Conservation (phyloP, 2,888 invertebrate species). For the Acleris laterana region DNA sequence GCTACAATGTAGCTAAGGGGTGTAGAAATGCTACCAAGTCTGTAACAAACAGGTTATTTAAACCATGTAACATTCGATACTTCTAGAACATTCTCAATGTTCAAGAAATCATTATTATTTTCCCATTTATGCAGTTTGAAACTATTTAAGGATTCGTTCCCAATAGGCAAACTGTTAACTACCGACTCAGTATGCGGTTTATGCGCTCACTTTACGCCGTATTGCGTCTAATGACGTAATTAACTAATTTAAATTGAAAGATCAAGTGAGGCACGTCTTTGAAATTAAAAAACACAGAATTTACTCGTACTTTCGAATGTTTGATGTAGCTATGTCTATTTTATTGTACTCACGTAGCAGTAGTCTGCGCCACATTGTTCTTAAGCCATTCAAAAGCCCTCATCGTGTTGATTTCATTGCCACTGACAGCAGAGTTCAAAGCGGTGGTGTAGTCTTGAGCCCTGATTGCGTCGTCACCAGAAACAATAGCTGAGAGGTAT, state of each 20-base stretch:
- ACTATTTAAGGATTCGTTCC: too few relatives aligned
- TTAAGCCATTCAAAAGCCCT: slow-evolving; percentile 82
- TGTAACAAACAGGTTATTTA: slow-evolving; percentile 45
- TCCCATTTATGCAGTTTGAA: too few relatives aligned
- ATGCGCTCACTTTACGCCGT: too few relatives aligned
- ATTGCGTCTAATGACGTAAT: too few relatives aligned
- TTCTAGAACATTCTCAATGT: too few relatives aligned
- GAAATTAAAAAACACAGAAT: too few relatives aligned
- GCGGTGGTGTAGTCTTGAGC: slow-evolving; percentile 71
- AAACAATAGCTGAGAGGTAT: slow-evolving; percentile 60
- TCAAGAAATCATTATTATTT: too few relatives aligned
- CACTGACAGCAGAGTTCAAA: slow-evolving; percentile 76
- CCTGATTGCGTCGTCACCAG: slow-evolving; percentile 59
- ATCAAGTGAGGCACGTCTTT: too few relatives aligned
- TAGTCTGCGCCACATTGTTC: slow-evolving; percentile 52
- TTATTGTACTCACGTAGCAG: slow-evolving; percentile 50
- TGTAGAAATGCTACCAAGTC: slow-evolving; percentile 57
- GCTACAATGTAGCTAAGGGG: slow-evolving; percentile 60
- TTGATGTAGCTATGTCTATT: slow-evolving; percentile 12
- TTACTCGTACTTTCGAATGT: too few relatives aligned
- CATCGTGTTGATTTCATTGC: slow-evolving; percentile 83
- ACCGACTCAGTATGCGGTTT: too few relatives aligned
- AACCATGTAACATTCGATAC: neutral
- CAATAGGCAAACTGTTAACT: too few relatives aligned
- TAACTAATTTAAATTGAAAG: too few relatives aligned